Percentiles rank a stretch among this genome's conserved stretches.
phyloP scores from a whole-genome alignment of 2,888 invertebrate genomes.

The Dynastes maya region DNA sequence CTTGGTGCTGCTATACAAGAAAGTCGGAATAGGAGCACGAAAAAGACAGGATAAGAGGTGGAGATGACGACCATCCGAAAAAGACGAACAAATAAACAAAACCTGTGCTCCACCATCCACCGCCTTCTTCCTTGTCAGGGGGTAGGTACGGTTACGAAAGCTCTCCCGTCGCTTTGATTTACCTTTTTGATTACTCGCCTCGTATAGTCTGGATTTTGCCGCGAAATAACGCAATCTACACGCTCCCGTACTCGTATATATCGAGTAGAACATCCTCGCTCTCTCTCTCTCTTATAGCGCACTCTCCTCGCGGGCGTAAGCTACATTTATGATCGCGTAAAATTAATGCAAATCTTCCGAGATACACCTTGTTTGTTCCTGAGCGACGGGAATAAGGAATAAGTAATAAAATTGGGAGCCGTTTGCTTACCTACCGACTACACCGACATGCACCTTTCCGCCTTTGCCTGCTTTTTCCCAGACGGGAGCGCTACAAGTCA shows the following conservation, averaged over 20 bases:
- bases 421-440: slow-evolving; percentile 64
- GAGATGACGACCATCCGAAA: slow-evolving; percentile 41
- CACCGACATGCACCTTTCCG: slow-evolving; percentile 21
- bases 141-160: slow-evolving; percentile 56
- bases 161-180: slow-evolving; percentile 65
- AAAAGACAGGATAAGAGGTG: slow-evolving; percentile 16
- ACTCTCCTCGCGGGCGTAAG: slow-evolving; percentile 25
- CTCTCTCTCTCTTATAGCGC: background rate
- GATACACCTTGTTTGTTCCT: slow-evolving; percentile 69
- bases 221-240: slow-evolving; percentile 25
- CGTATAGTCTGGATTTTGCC: slow-evolving; percentile 6
- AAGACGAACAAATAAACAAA: slow-evolving; percentile 66
- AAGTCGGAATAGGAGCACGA: background rate
- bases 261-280: background rate
- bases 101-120: slow-evolving; percentile 57
- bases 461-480: slow-evolving; percentile 8
- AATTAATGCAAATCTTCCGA: slow-evolving; percentile 71
- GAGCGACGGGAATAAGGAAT: slow-evolving; percentile 58
- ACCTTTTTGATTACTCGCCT: slow-evolving; percentile 66
- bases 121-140: slow-evolving; percentile 58
- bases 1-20: background rate
- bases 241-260: background rate
- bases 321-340: slow-evolving; percentile 69
- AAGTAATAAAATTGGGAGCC: slow-evolving; percentile 64
- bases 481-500: slow-evolving; percentile 52